These are phyloP conservation scores for Micromys minutus DNA, from an alignment of 2,113 vertebrate species.

Conservation along the genomic window DNA sequence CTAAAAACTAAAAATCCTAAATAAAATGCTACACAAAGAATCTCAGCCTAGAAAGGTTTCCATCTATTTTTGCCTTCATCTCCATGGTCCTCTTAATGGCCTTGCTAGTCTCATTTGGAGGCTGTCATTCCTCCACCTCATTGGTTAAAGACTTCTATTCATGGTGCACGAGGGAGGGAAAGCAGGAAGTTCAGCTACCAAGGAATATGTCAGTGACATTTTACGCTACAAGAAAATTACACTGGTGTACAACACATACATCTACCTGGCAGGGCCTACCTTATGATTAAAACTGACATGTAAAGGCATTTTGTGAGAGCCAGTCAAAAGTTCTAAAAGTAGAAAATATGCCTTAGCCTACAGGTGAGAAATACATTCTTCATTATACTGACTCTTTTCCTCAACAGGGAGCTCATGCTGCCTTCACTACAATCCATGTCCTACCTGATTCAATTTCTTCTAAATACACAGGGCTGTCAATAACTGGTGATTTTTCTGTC, in stretches of 20 bases:
- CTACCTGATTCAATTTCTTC: background rate
- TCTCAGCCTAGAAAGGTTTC: background rate
- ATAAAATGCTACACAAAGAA: slow-evolving; percentile 40
- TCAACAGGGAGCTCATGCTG: background rate
- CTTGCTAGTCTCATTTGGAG: background rate
- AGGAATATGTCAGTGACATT: background rate
- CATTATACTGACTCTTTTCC: background rate
- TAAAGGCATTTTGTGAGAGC: background rate
- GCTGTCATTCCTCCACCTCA: background rate
- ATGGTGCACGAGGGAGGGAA: background rate
- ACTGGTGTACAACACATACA: background rate
- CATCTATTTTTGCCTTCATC: background rate
- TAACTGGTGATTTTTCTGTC: background rate
- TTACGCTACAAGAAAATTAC: slow-evolving; percentile 20
- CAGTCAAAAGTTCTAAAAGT: slow-evolving; percentile 1
- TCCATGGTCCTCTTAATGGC: background rate
- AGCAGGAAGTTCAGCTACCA: background rate
- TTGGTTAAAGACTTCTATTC: background rate
- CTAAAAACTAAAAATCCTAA: background rate
- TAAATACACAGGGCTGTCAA: background rate
- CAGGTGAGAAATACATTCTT: background rate
- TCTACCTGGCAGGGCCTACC: background rate
- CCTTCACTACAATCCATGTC: background rate
- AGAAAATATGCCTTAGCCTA: background rate
- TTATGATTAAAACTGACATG: slow-evolving; percentile 45